A percentile compares a stretch with the other conserved stretches of the same genome.
phyloP scores from a whole-genome alignment of 2,888 invertebrate species.

The Drosophila pseudotakahashii region DNA sequence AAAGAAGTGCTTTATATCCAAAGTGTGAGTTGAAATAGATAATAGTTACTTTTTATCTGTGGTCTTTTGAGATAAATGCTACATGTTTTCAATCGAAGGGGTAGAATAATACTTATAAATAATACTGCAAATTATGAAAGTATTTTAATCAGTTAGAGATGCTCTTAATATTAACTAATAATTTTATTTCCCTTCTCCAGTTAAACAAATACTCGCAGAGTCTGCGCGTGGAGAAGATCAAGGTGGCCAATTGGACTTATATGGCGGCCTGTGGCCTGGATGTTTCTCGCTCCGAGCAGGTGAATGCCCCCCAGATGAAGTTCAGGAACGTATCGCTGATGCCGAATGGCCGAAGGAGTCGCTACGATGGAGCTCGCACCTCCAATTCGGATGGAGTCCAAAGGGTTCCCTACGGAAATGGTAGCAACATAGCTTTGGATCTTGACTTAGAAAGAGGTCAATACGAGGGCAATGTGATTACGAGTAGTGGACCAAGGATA shows the following conservation, averaged over 20 bases:
- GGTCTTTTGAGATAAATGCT: neutral
- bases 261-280: constrained; percentile 98
- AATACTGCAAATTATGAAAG: neutral
- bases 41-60: neutral
- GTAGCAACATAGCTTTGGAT: constrained; percentile 60
- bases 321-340: constrained; percentile 80
- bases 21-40: neutral
- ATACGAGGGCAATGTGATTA: constrained; percentile 71
- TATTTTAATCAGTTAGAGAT: too few relatives aligned
- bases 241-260: constrained; percentile 97
- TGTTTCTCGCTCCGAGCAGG: constrained; percentile 87
- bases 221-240: constrained; percentile 95
- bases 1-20: constrained; percentile 6
- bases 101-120: neutral
- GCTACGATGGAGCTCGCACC: constrained; percentile 62
- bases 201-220: constrained; percentile 86
- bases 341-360: constrained; percentile 81
- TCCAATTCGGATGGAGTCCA: constrained; percentile 56
- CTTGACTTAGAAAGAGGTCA: constrained; percentile 69
- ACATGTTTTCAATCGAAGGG: neutral
- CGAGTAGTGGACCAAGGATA: constrained; percentile 30
- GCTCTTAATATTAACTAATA: too few relatives aligned
- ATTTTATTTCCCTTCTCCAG: constrained; percentile 76
- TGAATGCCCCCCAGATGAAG: constrained; percentile 80
- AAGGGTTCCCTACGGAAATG: constrained; percentile 65